Percentiles rank a stretch among this genome's conserved stretches.
These are phyloP conservation scores for Harpalus rufipes DNA, from an alignment of 2,888 invertebrate species.

Conservation along the genomic window DNA sequence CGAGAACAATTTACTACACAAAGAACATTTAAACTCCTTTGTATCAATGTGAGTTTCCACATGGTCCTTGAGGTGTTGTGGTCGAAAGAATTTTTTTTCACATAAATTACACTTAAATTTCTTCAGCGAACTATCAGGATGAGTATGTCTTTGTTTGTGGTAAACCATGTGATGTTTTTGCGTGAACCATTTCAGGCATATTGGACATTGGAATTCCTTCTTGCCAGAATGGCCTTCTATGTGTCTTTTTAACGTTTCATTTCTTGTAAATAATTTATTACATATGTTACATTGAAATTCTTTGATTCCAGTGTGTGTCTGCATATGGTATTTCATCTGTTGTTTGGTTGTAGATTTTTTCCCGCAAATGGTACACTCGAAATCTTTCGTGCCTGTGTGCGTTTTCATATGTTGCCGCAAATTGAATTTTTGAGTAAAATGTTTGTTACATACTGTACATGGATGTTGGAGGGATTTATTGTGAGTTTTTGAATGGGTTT, in stretches of 20 bases:
- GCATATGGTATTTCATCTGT: not conserved
- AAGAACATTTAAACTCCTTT: not conserved
- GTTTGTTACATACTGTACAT: not conserved
- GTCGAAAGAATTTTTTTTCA: not conserved
- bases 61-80: not conserved
- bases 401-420: not conserved
- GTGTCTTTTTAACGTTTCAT: not conserved
- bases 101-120: too few species aligned
- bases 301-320: not conserved
- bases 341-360: not conserved
- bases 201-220: not conserved
- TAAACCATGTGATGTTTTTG: too few species aligned
- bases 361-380: not conserved
- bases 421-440: not conserved
- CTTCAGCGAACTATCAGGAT: too few species aligned
- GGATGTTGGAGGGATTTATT: not conserved
- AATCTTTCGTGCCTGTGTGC: not conserved
- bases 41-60: not conserved
- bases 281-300: not conserved
- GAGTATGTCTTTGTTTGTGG: too few species aligned
- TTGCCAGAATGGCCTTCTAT: not conserved
- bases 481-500: too few species aligned
- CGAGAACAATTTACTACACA: not conserved
- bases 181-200: not conserved
- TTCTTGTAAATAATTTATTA: not conserved